Evolutionary conservation across 2,797 vertebrate genomes (phyloP), one percentile per base, ranked within the genome.

Genomic region (Acanthurus tractus): DNA sequence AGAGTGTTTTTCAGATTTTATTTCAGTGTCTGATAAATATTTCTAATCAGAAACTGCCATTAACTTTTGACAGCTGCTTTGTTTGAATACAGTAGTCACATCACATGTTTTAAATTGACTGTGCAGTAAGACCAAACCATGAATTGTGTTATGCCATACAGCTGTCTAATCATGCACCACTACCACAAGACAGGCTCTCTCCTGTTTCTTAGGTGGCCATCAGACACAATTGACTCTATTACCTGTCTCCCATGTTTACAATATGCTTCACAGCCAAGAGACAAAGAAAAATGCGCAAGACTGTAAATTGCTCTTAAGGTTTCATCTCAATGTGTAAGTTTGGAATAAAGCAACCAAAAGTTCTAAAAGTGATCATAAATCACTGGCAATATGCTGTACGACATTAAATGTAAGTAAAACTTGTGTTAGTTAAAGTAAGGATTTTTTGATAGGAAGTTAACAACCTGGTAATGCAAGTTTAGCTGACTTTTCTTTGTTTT

Each of bases 201-300:
- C 72, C 55, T 49, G 54, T 75, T 54, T 50, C 54, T 18, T 2
- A 45, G 34, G 65, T 29, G 36, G 17, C 48, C 44, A 10, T 55
- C 54, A 74, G 22, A 42, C 71, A 65, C 57, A 48, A 65, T 22
- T 52, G 76, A 80, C 70, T 73, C 69, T 66, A 50, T 38, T 34
- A 46, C 59, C 62, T 20, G 25, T 66, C 78, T 72, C 59, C 65
- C 57, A 74, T 34, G 14, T 38, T 20, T 65, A 69, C 71, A 80
- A 45, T 46, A 63, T 40, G 64, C 64, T 59, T 70, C 54, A 63
- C 36, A 50, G 59, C 49, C 44, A 74, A 18, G 61, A 65, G 68
- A 73, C 46, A 2, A 42, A 22, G 54, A 57, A 34, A 58, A 20
- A 20, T 55, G 10, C 50, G 20, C 18, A 13, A 5, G 22, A 18